These are phyloP conservation scores for Euleptes europaea DNA, from an alignment of 2,113 vertebrate genomes.

Conservation along the genomic window DNA sequence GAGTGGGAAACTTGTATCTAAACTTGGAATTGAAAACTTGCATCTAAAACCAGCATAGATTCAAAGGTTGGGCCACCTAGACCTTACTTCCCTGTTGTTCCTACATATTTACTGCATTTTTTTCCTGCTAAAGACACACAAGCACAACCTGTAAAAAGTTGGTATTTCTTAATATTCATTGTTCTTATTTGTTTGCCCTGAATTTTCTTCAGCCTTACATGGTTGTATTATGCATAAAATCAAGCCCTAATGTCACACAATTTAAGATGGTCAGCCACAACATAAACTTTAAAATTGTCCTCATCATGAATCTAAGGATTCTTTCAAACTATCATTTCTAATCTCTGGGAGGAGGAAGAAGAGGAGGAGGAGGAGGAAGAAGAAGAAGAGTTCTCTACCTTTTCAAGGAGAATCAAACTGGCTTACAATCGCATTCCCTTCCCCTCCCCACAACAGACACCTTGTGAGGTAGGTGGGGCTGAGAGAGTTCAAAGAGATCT, in stretches of 20 bases:
- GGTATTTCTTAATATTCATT: not conserved
- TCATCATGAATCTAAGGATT: not conserved
- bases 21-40: not conserved
- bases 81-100: not conserved
- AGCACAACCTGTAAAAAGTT: not conserved
- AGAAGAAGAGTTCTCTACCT: too few relatives aligned
- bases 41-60: too few relatives aligned
- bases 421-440: too few relatives aligned
- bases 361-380: too few relatives aligned
- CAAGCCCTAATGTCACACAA: not conserved
- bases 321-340: not conserved
- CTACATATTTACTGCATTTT: not conserved
- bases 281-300: constrained; percentile 22
- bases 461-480: too few relatives aligned
- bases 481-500: too few relatives aligned
- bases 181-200: not conserved
- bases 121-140: not conserved
- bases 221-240: not conserved
- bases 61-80: not conserved
- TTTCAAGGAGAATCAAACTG: too few relatives aligned
- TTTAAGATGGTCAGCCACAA: constrained; percentile 5
- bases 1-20: not conserved
- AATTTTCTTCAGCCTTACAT: not conserved
- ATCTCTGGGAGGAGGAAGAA: too few relatives aligned
- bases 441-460: too few relatives aligned